Conservation (phyloP, 2,888 invertebrate species). For the Polydesmus complanatus region DNA sequence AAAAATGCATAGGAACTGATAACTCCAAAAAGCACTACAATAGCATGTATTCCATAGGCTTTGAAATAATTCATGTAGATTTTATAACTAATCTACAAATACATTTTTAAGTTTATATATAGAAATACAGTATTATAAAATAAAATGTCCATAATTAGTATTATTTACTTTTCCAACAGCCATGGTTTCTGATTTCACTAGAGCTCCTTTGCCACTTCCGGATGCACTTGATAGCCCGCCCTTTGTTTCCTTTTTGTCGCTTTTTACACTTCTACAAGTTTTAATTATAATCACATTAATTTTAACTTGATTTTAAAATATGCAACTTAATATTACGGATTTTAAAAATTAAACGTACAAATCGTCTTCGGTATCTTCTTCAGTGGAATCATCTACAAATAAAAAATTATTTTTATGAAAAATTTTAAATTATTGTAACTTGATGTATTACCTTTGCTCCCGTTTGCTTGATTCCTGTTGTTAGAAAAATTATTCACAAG, state of each 20-base stretch:
- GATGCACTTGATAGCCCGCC: neutral
- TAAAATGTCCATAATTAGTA: neutral
- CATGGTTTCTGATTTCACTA: neutral
- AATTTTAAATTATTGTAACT: neutral
- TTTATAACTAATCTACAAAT: neutral
- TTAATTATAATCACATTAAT: neutral
- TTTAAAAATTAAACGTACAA: neutral
- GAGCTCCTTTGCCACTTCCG: neutral
- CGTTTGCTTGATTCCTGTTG: neutral
- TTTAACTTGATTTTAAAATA: neutral
- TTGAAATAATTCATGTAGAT: slow-evolving; percentile 5
- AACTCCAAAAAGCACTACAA: neutral
- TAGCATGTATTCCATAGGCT: slow-evolving; percentile 8
- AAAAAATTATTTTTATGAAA: neutral
- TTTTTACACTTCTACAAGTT: neutral
- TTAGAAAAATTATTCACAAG: too few relatives aligned
- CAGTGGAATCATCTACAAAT: neutral
- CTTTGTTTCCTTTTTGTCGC: neutral
- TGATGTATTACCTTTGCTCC: neutral
- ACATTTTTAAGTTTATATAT: neutral
- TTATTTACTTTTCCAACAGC: neutral
- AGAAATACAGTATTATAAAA: neutral
- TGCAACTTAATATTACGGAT: neutral
- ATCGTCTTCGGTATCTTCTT: neutral
- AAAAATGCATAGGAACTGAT: slow-evolving; percentile 4